Evolutionary conservation across 1,140 invertebrate genomes (phyloP).

Genomic region (Zophobas atratus): DNA sequence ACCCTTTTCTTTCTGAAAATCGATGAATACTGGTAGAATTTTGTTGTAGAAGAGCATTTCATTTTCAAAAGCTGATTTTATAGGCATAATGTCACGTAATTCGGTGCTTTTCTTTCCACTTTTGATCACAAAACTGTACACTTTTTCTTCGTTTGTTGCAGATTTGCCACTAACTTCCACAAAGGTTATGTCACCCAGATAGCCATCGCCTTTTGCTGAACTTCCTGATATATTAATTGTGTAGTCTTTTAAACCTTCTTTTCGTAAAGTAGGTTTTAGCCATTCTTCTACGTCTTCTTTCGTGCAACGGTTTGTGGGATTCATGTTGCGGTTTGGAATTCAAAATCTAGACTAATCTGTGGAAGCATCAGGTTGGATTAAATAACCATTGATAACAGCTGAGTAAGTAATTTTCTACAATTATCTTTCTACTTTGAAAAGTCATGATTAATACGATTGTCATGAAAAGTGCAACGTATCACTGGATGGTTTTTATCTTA

Average conservation of each 20-base stretch:
- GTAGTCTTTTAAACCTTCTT: slow-evolving; percentile 1
- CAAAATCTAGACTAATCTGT: too few relatives aligned
- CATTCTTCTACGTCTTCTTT: slow-evolving; percentile 8
- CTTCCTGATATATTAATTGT: slow-evolving; percentile 7
- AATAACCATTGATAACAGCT: too few relatives aligned
- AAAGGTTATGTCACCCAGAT: slow-evolving; percentile 19
- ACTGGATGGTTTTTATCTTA: too few relatives aligned
- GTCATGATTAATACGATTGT: too few relatives aligned
- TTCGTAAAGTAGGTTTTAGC: neutral
- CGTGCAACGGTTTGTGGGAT: neutral
- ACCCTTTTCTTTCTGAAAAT: slow-evolving; percentile 9
- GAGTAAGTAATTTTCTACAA: too few relatives aligned
- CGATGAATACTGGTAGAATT: neutral
- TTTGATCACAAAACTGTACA: slow-evolving; percentile 11
- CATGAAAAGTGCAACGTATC: too few relatives aligned
- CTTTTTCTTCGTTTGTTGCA: neutral
- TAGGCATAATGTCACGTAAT: slow-evolving; percentile 5
- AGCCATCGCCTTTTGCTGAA: slow-evolving; percentile 16
- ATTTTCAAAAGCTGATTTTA: slow-evolving; percentile 16
- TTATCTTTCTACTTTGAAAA: too few relatives aligned
- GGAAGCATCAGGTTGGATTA: too few relatives aligned
- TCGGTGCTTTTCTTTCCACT: slow-evolving; percentile 13
- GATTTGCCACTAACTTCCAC: slow-evolving; percentile 1
- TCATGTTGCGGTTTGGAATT: neutral
- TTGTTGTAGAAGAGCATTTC: slow-evolving; percentile 16